Base-by-base conservation (phyloP, 2,888 invertebrate species). In the Athalia rosae region DNA sequence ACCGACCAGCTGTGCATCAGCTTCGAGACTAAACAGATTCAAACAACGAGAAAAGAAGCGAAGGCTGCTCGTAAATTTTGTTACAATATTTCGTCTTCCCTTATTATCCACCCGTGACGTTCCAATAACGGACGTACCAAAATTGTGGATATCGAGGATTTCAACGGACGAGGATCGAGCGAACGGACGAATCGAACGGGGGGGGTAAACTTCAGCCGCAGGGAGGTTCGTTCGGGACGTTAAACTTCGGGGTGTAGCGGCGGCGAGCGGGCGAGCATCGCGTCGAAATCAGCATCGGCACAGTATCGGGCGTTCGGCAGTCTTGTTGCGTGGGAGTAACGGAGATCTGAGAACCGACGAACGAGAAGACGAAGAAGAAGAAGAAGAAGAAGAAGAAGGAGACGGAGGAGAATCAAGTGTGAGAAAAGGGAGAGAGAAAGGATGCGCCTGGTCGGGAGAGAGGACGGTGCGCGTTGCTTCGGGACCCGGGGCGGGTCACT, bases 401-500 rank as follows among this genome's bases (percentile, higher is more conserved):
- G 64, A n/a, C 79, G 79, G 74, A n/a, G 9, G 59, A 77, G 61
- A 28, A n/a, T 9, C 9, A 53, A 53, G 4, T n/a, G 53, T n/a
- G n/a, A 53, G 53, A 7, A 53, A n/a, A 53, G 41, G 41, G 41
- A 41, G 62, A 62, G 62, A 41, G 41, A 62, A 7, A 67, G 67
- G 28, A 53, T 28, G 50, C 28, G 53, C 9, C 4, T 7, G 67
- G n/a, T n/a, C n/a, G 41, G 41, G 6, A 2, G 9, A 63, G 43
- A 9, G 9, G 0, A 5, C 13, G 63, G 41, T 7, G 11, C 9
- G 43, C 9, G 43, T 43, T 11, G 13, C 53, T 43, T n/a, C 45
- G n/a, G 7, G 69, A 58, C 67, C 78, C 47, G 13, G 53, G 76
- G 67, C 81, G 81, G 77, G 78, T 66, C 80, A 80, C 81, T 84